Evolutionary conservation across 1,140 invertebrate genomes (phyloP), one percentile per base, ranked within the genome.

Genomic region (Bombus ignitus): DNA sequence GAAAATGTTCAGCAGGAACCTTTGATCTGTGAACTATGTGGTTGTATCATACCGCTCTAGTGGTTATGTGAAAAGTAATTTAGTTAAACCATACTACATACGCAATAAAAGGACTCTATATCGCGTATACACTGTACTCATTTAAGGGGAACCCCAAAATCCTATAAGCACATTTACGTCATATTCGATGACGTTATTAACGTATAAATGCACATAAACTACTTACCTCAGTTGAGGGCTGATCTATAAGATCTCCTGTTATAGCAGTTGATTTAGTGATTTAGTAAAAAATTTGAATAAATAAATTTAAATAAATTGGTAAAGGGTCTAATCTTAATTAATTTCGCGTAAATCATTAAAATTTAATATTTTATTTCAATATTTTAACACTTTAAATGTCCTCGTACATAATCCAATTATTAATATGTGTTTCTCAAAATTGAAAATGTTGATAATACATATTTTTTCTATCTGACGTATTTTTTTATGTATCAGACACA

Each of bases 1-100:
- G 85, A 76, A 89, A 89, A 84, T 86, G 89, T 89, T 91, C 80
- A 83, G 77, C 32, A 65, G 70, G 76, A 83, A 91, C 85, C 88
- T 91, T 91, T 91, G 90, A 91, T 91, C 89, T 88, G 75, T 84
- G 87, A 91, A 91, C 89, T 91, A 91, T 91, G 90, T 80, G 80
- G 90, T 88, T 77, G 87, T 91, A 88, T 86, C 89, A 89, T 91
- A 83, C 86, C 88, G 78, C 86, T 89, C 83, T 81, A 83, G 90
- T 83, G 90, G 89, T 89, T 91, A 88, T 80, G 86, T 83, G 83
- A 87, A 88, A 91, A 91, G 88, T 91, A 91, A 91, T 91, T 91
- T 91, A 91, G 85, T 91, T 91, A 91, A 91, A 89, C 83, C 89
- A 88, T 91, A 81, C 88, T 81, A 85, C 89, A 88, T 84, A 82